Conservation (phyloP, 2,888 invertebrate genomes). For the Rhingia rostrata region DNA sequence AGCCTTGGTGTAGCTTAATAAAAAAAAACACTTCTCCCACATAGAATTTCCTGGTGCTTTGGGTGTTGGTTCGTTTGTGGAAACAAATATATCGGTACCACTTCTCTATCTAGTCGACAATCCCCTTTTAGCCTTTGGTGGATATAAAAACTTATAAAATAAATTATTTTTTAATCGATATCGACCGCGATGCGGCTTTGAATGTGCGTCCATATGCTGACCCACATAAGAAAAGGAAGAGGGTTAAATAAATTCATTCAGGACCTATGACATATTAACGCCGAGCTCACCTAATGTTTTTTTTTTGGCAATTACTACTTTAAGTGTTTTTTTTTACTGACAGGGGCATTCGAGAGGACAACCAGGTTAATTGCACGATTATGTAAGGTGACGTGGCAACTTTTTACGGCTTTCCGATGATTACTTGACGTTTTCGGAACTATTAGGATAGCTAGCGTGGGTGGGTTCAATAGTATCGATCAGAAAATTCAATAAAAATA, state of each 20-base stretch:
- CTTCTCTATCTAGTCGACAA: conserved; percentile 21
- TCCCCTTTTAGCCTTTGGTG: conserved; percentile 31
- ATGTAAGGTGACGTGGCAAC: too few species aligned
- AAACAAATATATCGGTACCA: neutral
- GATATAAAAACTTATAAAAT: conserved; percentile 16
- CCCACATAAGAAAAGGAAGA: neutral
- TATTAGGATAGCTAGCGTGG: too few species aligned
- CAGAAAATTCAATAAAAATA: too few species aligned
- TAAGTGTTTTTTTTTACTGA: conserved; percentile 12
- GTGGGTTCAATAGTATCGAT: too few species aligned
- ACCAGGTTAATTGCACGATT: neutral
- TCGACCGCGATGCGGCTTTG: conserved; percentile 4
- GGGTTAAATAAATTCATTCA: conserved; percentile 7
- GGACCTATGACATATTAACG: conserved; percentile 1
- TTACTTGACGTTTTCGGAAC: too few species aligned
- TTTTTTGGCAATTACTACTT: conserved; percentile 13
- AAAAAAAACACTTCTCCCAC: conserved; percentile 39
- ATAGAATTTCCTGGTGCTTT: conserved; percentile 39
- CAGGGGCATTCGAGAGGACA: neutral
- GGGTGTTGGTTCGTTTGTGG: conserved; percentile 34
- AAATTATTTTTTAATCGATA: conserved; percentile 49
- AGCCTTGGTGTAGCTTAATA: conserved; percentile 28
- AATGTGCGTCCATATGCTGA: neutral
- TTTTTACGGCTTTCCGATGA: too few species aligned
- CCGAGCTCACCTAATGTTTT: conserved; percentile 14